Percentiles rank a stretch among this genome's conserved stretches.
phyloP scores from a whole-genome alignment of 1,140 invertebrate genomes.

The Bemisia tabaci region DNA sequence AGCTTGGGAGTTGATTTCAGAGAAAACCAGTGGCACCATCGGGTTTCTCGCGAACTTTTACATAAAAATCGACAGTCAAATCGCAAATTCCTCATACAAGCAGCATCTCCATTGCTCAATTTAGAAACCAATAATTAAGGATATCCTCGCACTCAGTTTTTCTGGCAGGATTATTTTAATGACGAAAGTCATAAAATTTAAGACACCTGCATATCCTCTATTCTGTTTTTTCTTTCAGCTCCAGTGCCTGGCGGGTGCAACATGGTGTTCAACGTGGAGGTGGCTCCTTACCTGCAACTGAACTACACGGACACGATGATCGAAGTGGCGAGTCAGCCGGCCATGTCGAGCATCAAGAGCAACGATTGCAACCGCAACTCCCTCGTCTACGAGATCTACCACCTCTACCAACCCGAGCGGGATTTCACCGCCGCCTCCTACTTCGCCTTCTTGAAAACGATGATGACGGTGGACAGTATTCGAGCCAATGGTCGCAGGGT shows the following conservation, averaged over 20 bases:
- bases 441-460: constrained; percentile 43
- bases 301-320: constrained; percentile 36
- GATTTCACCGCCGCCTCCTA: constrained; percentile 41
- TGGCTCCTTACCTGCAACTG: constrained; percentile 46
- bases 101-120: neutral
- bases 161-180: too few species aligned
- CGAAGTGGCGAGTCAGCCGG: constrained; percentile 41
- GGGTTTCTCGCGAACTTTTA: too few species aligned
- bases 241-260: constrained; percentile 67
- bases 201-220: too few species aligned
- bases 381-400: constrained; percentile 43
- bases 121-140: too few species aligned
- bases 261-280: constrained; percentile 46
- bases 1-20: too few species aligned
- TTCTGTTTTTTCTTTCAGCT: too few species aligned
- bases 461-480: constrained; percentile 45
- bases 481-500: constrained; percentile 41
- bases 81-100: neutral
- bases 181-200: too few species aligned
- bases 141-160: too few species aligned
- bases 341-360: constrained; percentile 21
- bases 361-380: constrained; percentile 24
- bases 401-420: constrained; percentile 42
- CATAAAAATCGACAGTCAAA: neutral
- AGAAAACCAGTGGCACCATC: too few species aligned